These are phyloP conservation scores for Talpa occidentalis DNA, from an alignment of 2,113 vertebrate species.

Conservation along the genomic window DNA sequence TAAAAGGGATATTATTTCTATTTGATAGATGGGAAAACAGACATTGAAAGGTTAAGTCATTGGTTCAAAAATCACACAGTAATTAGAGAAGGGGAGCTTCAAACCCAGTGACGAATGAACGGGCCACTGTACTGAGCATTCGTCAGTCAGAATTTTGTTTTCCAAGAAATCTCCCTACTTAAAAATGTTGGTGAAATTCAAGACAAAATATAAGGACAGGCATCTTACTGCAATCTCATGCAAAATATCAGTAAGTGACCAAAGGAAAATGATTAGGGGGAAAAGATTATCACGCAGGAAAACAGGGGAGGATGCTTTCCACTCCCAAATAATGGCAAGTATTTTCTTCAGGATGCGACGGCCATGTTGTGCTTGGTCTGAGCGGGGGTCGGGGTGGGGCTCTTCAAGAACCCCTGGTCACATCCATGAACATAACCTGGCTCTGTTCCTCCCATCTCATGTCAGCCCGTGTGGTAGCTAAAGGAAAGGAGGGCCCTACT, in stretches of 20 bases:
- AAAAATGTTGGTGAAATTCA: slow-evolving; percentile 5
- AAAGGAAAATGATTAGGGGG: neutral
- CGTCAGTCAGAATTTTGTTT: neutral
- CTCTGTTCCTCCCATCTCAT: neutral
- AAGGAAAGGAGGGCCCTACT: neutral
- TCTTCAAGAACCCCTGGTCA: neutral
- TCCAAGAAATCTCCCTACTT: slow-evolving; percentile 14
- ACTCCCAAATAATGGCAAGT: neutral
- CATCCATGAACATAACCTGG: too few relatives aligned
- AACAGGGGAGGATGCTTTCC: neutral
- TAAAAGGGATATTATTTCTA: neutral
- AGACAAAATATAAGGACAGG: neutral
- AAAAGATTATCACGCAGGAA: neutral
- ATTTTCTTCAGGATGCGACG: neutral
- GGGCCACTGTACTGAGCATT: neutral
- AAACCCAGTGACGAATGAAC: neutral
- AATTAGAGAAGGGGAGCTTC: neutral
- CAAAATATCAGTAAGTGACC: slow-evolving; percentile 38
- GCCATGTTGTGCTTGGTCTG: neutral
- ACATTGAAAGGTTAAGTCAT: neutral
- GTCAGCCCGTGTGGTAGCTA: accelerated
- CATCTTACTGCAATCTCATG: neutral
- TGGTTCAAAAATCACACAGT: neutral
- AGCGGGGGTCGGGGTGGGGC: neutral
- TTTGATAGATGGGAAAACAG: slow-evolving; percentile 37